A percentile compares a stretch with the other conserved stretches of the same genome.
Evolutionary conservation across 2,888 invertebrate species (phyloP).

Genomic region (Bellardia bayeri): DNA sequence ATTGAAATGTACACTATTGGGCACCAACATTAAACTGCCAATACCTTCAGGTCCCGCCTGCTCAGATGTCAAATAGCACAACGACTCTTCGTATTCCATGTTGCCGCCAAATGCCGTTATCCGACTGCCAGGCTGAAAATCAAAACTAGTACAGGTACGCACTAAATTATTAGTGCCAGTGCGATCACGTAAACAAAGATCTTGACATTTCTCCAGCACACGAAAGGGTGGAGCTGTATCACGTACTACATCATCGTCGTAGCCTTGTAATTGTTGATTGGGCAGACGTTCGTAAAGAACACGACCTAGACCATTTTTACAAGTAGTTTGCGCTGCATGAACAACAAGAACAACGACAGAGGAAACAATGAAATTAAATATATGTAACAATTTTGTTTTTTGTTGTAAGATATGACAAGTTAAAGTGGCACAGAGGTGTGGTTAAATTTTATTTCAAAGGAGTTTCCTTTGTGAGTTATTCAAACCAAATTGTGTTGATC

Average conservation of each 20-base stretch:
- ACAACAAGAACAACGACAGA: slow-evolving; percentile 10
- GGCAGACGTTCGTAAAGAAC: slow-evolving; percentile 95
- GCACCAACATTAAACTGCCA: slow-evolving; percentile 94
- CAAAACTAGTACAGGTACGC: slow-evolving; percentile 93
- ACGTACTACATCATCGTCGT: slow-evolving; percentile 94
- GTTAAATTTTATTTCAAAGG: not conserved
- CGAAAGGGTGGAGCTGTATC: slow-evolving; percentile 94
- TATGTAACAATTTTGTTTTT: slow-evolving; percentile 18
- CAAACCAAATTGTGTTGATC: too few species aligned
- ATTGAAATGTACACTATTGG: slow-evolving; percentile 95
- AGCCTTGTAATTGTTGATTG: slow-evolving; percentile 94
- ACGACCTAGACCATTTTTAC: slow-evolving; percentile 94
- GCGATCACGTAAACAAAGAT: slow-evolving; percentile 92
- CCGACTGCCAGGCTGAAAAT: slow-evolving; percentile 94
- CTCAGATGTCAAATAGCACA: slow-evolving; percentile 93
- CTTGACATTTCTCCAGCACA: slow-evolving; percentile 95
- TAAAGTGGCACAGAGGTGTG: slow-evolving; percentile 12
- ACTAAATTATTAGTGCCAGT: slow-evolving; percentile 91
- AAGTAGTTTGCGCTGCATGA: slow-evolving; percentile 90
- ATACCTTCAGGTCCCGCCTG: slow-evolving; percentile 95
- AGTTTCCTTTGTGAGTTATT: not conserved
- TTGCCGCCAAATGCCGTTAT: slow-evolving; percentile 92
- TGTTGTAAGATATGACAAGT: slow-evolving; percentile 8
- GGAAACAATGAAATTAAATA: slow-evolving; percentile 29
- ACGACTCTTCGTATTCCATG: slow-evolving; percentile 94